These are phyloP conservation scores for Tenebrio molitor DNA, from an alignment of 1,140 invertebrate genomes.

Conservation along the genomic window DNA sequence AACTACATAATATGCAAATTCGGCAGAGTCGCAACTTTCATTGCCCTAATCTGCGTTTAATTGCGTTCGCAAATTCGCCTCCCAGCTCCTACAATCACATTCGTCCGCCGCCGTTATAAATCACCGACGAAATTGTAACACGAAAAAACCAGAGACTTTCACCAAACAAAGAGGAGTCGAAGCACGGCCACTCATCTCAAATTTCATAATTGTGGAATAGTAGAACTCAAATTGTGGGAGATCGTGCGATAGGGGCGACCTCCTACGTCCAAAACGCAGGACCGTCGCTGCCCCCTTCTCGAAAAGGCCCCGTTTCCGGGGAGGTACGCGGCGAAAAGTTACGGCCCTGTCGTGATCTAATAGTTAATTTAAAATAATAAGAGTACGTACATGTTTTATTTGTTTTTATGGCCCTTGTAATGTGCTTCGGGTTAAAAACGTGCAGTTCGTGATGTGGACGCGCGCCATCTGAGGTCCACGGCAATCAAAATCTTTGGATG, in stretches of 20 bases:
- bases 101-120: neutral
- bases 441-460: constrained; percentile 54
- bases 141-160: constrained; percentile 37
- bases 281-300: neutral
- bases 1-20: constrained; percentile 21
- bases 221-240: constrained; percentile 49
- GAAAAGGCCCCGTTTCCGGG: neutral
- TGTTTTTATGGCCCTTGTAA: constrained; percentile 52
- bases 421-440: constrained; percentile 54
- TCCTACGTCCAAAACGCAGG: constrained; percentile 42
- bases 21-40: constrained; percentile 9
- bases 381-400: constrained; percentile 43
- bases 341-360: constrained; percentile 23
- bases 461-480: constrained; percentile 44
- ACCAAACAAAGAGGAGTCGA: constrained; percentile 40
- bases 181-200: constrained; percentile 45
- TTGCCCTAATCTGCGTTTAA: constrained; percentile 29
- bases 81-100: constrained; percentile 20
- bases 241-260: constrained; percentile 51
- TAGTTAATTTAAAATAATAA: constrained; percentile 57
- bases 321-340: neutral
- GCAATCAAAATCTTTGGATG: constrained; percentile 34
- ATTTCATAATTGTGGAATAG: constrained; percentile 55
- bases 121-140: constrained; percentile 37
- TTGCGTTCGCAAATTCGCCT: constrained; percentile 2